Conservation (phyloP, 2,113 vertebrate species). For the Daubentonia madagascariensis region DNA sequence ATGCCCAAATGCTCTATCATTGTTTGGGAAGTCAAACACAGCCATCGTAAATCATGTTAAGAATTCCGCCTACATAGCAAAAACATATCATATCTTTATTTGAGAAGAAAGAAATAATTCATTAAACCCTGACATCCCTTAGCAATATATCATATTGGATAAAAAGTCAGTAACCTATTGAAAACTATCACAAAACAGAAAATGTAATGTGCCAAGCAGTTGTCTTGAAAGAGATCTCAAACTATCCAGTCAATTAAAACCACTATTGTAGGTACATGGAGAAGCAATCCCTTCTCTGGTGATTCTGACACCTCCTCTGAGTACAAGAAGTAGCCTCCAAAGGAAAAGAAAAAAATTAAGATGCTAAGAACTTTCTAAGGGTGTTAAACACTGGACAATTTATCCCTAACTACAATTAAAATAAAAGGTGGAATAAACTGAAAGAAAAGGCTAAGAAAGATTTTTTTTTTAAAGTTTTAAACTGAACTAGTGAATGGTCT, state of each 20-base stretch:
- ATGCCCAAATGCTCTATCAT: neutral
- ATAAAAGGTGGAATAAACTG: neutral
- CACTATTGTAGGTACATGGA: neutral
- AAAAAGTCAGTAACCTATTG: neutral
- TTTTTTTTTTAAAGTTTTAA: neutral
- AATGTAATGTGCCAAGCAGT: neutral
- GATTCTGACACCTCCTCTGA: neutral
- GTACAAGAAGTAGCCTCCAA: neutral
- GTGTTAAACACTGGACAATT: neutral
- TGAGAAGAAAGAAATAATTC: neutral
- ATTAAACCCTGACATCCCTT: neutral
- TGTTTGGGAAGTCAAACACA: neutral
- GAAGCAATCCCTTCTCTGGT: neutral
- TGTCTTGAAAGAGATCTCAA: neutral
- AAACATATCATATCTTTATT: neutral
- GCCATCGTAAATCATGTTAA: neutral
- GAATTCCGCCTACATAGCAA: neutral
- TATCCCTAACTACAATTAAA: neutral
- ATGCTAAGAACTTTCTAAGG: neutral
- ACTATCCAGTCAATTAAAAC: neutral
- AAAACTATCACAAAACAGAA: slow-evolving; percentile 14
- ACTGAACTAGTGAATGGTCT: neutral
- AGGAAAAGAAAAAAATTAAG: neutral
- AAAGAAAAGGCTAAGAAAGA: neutral
- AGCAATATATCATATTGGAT: neutral